Conservation (phyloP, 2,113 vertebrate species). For the Chaetura pelagica region DNA sequence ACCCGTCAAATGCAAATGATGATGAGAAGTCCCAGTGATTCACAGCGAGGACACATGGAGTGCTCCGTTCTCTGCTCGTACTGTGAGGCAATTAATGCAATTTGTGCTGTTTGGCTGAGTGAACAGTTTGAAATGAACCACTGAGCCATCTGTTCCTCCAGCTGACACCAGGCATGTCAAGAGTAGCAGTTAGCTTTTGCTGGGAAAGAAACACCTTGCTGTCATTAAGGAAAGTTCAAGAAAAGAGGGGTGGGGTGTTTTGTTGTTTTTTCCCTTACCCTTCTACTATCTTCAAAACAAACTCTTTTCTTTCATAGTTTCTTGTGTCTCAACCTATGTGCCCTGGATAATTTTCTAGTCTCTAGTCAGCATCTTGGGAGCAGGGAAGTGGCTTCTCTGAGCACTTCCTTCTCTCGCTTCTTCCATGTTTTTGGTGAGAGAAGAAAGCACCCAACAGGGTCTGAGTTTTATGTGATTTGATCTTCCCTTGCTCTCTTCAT, state of each 20-base stretch:
- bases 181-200: conserved; percentile 37
- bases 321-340: not conserved
- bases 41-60: not conserved
- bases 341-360: not conserved
- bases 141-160: conserved; percentile 71
- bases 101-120: conserved; percentile 58
- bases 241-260: not conserved
- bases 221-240: conserved; percentile 16
- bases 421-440: not conserved
- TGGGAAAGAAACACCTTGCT: not conserved
- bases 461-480: not conserved
- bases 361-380: not conserved
- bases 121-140: conserved; percentile 51
- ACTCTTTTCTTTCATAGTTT: not conserved
- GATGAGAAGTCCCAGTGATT: not conserved
- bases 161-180: conserved; percentile 46
- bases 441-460: not conserved
- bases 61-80: not conserved
- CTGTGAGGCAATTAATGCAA: conserved; percentile 56
- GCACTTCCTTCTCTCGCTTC: not conserved
- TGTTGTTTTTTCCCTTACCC: not conserved
- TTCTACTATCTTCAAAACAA: not conserved
- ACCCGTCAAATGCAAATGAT: not conserved
- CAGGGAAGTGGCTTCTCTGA: not conserved
- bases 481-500: not conserved